Percentiles rank a stretch among this genome's conserved stretches.
These are phyloP conservation scores for Leucoma salicis DNA, from an alignment of 2,888 invertebrate species.

Conservation along the genomic window DNA sequence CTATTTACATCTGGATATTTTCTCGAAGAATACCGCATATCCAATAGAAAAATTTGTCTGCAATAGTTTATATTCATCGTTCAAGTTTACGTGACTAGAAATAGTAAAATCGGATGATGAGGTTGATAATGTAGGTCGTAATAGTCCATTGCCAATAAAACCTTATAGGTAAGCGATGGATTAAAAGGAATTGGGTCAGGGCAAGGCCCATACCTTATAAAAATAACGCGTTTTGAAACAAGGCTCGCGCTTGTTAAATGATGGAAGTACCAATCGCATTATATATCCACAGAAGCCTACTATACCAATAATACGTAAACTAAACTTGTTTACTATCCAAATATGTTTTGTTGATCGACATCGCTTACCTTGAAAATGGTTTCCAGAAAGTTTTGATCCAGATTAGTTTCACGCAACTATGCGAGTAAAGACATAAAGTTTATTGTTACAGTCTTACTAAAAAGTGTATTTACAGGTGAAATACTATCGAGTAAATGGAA, in stretches of 20 bases:
- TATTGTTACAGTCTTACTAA: slow-evolving; percentile 15
- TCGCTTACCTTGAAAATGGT: slow-evolving; percentile 28
- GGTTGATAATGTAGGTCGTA: slow-evolving; percentile 82
- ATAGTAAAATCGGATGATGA: slow-evolving; percentile 82
- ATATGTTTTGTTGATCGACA: slow-evolving; percentile 23
- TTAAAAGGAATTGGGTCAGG: slow-evolving; percentile 79
- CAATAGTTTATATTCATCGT: slow-evolving; percentile 75
- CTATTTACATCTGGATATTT: slow-evolving; percentile 33
- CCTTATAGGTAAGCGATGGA: slow-evolving; percentile 82
- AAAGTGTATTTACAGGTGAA: slow-evolving; percentile 30
- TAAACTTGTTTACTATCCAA: slow-evolving; percentile 26
- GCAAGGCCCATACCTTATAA: slow-evolving; percentile 71
- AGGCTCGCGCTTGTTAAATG: slow-evolving; percentile 49
- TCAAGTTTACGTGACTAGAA: slow-evolving; percentile 81
- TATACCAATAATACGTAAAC: slow-evolving; percentile 41
- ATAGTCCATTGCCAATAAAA: slow-evolving; percentile 81
- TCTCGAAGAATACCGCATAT: slow-evolving; percentile 42
- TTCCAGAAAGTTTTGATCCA: slow-evolving; percentile 20
- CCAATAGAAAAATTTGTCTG: slow-evolving; percentile 43
- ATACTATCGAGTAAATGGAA: slow-evolving; percentile 37
- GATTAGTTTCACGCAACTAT: slow-evolving; percentile 20
- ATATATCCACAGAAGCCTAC: slow-evolving; percentile 46
- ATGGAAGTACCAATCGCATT: slow-evolving; percentile 52
- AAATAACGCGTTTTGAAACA: slow-evolving; percentile 64
- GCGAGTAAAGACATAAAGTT: slow-evolving; percentile 22